phyloP scores from a whole-genome alignment of 2,888 invertebrate genomes.

The Tuberolachnus salignus region DNA sequence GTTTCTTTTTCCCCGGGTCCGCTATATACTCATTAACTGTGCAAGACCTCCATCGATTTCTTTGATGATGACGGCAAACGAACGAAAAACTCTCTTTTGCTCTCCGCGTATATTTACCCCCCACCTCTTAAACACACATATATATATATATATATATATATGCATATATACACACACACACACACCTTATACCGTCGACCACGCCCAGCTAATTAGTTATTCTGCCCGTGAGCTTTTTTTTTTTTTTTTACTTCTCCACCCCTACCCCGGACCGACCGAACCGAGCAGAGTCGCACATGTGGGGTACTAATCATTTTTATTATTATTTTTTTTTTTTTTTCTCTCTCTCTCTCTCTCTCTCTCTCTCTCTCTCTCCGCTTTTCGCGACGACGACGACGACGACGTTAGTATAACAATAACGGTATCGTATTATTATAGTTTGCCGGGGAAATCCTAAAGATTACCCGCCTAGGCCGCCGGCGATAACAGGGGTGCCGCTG shows the following conservation, averaged over 20 bases:
- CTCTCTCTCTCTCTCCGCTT: no score
- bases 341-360: no score
- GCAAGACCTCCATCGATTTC: constrained; percentile 59
- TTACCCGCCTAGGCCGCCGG: no score
- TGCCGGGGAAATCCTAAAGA: no score
- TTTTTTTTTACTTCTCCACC: constrained; percentile 2
- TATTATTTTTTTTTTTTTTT: no score
- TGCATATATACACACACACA: neutral
- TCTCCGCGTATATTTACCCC: neutral
- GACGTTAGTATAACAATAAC: no score
- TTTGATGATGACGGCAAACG: constrained; percentile 58
- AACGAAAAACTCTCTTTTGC: constrained; percentile 43
- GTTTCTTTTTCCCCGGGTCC: constrained; percentile 57
- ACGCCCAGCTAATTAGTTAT: constrained; percentile 57
- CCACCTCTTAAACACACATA: neutral
- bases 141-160: neutral
- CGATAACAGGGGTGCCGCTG: no score
- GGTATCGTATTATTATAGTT: no score
- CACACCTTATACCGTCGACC: constrained; percentile 25
- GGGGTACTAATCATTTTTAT: no score
- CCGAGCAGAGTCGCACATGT: no score
- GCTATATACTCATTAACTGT: constrained; percentile 58
- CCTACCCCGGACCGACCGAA: neutral
- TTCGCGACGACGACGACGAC: no score
- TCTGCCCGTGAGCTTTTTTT: constrained; percentile 52